Percentiles rank a stretch among this genome's conserved stretches.
These are phyloP conservation scores for Oenanthe oenanthe DNA, from an alignment of 2,113 vertebrate species.

Conservation along the genomic window DNA sequence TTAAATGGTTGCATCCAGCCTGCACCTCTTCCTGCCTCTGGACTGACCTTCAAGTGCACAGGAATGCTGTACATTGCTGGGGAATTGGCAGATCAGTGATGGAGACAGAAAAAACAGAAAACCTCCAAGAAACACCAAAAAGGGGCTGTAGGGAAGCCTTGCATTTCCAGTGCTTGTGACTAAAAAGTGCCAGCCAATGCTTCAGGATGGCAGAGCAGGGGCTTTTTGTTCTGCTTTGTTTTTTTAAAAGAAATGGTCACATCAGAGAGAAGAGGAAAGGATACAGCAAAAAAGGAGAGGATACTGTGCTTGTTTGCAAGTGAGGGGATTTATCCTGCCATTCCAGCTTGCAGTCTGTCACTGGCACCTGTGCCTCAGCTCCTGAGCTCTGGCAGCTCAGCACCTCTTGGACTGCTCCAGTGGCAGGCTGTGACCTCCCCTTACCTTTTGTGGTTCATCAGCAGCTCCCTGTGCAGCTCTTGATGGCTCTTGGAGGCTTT, in stretches of 20 bases:
- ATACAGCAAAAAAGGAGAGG: background rate
- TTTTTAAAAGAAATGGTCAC: background rate
- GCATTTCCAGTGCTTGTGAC: background rate
- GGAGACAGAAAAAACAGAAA: background rate
- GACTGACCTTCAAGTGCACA: background rate
- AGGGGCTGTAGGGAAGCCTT: background rate
- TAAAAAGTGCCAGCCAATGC: background rate
- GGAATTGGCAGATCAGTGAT: background rate
- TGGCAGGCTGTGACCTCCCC: background rate
- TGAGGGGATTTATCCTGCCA: background rate
- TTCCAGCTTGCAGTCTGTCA: background rate
- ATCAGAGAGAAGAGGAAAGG: background rate
- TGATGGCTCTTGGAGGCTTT: conserved; percentile 87
- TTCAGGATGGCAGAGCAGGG: background rate
- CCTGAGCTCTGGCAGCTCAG: background rate
- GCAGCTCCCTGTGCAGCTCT: conserved; percentile 87
- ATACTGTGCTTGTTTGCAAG: background rate
- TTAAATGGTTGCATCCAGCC: background rate
- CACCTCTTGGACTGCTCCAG: background rate
- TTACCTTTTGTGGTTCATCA: conserved; percentile 89
- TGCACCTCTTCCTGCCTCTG: background rate
- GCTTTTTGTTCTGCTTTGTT: background rate
- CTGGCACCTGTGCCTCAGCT: background rate
- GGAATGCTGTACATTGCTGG: background rate
- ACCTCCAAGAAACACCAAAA: background rate